Percentiles rank a stretch among this genome's conserved stretches.
phyloP scores from a whole-genome alignment of 2,113 vertebrate species.

The Neolamprologus falcicula region DNA sequence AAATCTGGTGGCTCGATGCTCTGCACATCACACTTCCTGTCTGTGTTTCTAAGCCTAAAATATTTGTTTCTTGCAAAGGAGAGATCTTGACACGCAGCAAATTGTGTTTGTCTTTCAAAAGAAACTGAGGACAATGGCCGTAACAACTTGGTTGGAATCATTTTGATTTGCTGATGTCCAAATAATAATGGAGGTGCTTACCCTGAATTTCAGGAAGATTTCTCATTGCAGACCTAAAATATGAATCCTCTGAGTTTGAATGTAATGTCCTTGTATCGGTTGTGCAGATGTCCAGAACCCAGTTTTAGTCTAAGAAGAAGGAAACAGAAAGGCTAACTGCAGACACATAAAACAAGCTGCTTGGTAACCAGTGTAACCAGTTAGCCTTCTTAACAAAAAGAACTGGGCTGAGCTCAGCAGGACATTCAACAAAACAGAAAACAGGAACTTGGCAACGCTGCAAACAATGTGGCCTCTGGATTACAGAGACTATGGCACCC shows the following conservation, averaged over 20 bases:
- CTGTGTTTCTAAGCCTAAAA: not conserved
- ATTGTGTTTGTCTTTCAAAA: conserved; percentile 48
- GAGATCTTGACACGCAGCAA: conserved; percentile 31
- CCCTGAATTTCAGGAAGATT: not conserved
- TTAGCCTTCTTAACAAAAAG: conserved; percentile 1
- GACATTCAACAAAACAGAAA: not conserved
- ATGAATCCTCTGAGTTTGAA: not conserved
- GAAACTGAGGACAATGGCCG: not conserved
- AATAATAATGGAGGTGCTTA: not conserved
- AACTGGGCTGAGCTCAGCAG: not conserved
- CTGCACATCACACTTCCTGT: conserved; percentile 1
- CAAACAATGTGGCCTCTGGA: conserved; percentile 9
- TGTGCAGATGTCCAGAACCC: not conserved
- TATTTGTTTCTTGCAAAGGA: conserved; percentile 17
- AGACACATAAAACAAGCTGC: conserved; percentile 35
- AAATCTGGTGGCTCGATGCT: conserved; percentile 64
- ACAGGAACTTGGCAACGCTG: conserved; percentile 27
- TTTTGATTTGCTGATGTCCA: not conserved
- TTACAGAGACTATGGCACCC: not conserved
- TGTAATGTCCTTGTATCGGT: not conserved
- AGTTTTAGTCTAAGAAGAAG: not conserved
- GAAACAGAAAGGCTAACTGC: not conserved
- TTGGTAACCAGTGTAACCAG: conserved; percentile 22
- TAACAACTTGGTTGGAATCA: not conserved
- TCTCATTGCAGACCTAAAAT: not conserved